Base-by-base conservation (phyloP, 37 sponge, comb jelly and placozoan species). In the Dysidea cf. avara region DNA sequence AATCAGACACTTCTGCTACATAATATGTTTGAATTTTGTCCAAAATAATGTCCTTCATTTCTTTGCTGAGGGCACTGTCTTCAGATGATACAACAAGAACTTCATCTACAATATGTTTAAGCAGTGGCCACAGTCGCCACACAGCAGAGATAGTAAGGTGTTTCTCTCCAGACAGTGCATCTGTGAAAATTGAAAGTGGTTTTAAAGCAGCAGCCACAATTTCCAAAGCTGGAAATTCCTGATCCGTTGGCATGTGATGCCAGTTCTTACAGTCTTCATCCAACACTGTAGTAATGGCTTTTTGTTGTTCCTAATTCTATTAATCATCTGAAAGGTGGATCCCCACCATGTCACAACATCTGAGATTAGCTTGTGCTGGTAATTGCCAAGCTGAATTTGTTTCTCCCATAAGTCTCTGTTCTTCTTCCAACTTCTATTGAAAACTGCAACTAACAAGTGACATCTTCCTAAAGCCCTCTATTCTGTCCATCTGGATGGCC, bases 81-180 rank as follows among this genome's bases (percentile, higher is more conserved):
- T 18, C 56, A 29, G 31, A 47, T 7, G 39, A 17, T 26, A 46
- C 53, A 62, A 34, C 49, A 25, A 51, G 14, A 24, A 49, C 64
- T 62, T 39, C 26, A 75, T n/a, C n/a, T n/a, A n/a, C n/a, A n/a
- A n/a, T n/a, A n/a, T n/a, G n/a, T n/a, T n/a, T n/a, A n/a, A n/a
- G 49, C 14, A 61, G 37, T 28, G 60, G 59, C 26, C 26, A 18
- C n/a, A 64, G 57, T 20, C 59, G 59, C 13, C 39, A 21, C 17
- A 75, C 33, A 38, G 76, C 63, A 38, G 76, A 62, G 37, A 34
- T 53, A 49, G 76, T 75, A 12, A 75, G 64, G 25, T 75, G 53
- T 30, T 61, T 75, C 47, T 75, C 76, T 20, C 76, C 76, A 31
- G 76, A 61, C 52, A 75, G 43, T 30, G 52, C 76, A 75, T 75